Conservation (phyloP, 2,888 invertebrate species). For the Lasius platythorax region DNA sequence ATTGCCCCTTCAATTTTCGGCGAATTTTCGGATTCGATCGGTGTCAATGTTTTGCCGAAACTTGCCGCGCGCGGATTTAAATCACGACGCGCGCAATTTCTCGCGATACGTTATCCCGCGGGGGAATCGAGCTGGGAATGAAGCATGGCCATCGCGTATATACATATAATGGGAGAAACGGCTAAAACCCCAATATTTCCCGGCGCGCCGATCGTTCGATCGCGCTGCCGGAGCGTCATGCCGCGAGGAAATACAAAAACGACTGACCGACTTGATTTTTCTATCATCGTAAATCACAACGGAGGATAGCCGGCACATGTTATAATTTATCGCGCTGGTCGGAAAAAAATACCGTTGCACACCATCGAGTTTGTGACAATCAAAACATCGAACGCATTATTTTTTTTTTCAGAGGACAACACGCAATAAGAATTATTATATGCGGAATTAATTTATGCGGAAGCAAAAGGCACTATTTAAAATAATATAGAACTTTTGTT, state of each 20-base stretch:
- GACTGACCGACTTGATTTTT: constrained; percentile 48
- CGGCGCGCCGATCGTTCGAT: constrained; percentile 19
- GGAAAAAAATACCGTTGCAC: constrained; percentile 36
- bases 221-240: constrained; percentile 34
- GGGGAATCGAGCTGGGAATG: constrained; percentile 36
- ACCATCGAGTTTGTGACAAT: constrained; percentile 48
- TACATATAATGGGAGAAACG: constrained; percentile 1
- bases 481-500: neutral
- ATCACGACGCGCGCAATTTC: constrained; percentile 48
- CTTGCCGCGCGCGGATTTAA: constrained; percentile 31
- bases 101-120: constrained; percentile 50
- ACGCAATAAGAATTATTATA: neutral
- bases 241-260: constrained; percentile 52
- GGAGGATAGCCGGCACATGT: constrained; percentile 46
- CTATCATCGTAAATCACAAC: constrained; percentile 53
- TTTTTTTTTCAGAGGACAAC: constrained; percentile 3
- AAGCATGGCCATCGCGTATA: constrained; percentile 18
- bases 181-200: constrained; percentile 47
- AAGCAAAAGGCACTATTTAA: neutral
- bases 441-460: neutral
- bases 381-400: constrained; percentile 34
- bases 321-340: constrained; percentile 42
- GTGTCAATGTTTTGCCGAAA: constrained; percentile 34
- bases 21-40: neutral
- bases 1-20: constrained; percentile 24